These are phyloP conservation scores for Patiria pectinifera DNA, from an alignment of 53 echinoderm and acorn worm genomes.

Conservation along the genomic window DNA sequence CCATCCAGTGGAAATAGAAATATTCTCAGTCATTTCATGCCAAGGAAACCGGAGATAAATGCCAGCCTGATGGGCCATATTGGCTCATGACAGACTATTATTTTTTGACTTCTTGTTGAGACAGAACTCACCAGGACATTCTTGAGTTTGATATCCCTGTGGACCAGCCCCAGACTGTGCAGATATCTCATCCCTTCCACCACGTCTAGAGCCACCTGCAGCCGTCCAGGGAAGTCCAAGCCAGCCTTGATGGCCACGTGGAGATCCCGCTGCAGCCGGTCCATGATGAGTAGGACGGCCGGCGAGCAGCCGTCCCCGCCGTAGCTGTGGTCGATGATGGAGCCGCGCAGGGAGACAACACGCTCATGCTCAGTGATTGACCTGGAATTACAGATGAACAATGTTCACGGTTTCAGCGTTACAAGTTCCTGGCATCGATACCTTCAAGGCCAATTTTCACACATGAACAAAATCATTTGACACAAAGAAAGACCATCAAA, in stretches of 20 bases:
- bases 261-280: slow-evolving; percentile 90
- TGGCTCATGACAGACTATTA: too few relatives aligned
- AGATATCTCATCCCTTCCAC: slow-evolving; percentile 96
- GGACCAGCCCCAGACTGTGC: slow-evolving; percentile 95
- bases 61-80: too few relatives aligned
- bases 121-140: slow-evolving; percentile 90
- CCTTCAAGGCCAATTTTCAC: too few relatives aligned
- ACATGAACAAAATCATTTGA: too few relatives aligned
- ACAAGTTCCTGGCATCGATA: not conserved
- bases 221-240: slow-evolving; percentile 83
- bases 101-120: not conserved
- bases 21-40: too few relatives aligned
- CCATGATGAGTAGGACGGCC: slow-evolving; percentile 96
- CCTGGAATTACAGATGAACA: slow-evolving; percentile 39
- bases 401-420: not conserved
- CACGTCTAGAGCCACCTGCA: slow-evolving; percentile 94
- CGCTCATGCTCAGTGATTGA: slow-evolving; percentile 91
- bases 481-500: too few relatives aligned
- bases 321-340: slow-evolving; percentile 92
- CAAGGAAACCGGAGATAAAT: too few relatives aligned
- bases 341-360: slow-evolving; percentile 87
- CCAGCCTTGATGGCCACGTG: slow-evolving; percentile 94
- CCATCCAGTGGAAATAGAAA: too few relatives aligned
- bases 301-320: slow-evolving; percentile 92
- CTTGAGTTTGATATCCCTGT: slow-evolving; percentile 97